Conservation (phyloP, 1,140 invertebrate species). For the Holcopasites calliopsidis region DNA sequence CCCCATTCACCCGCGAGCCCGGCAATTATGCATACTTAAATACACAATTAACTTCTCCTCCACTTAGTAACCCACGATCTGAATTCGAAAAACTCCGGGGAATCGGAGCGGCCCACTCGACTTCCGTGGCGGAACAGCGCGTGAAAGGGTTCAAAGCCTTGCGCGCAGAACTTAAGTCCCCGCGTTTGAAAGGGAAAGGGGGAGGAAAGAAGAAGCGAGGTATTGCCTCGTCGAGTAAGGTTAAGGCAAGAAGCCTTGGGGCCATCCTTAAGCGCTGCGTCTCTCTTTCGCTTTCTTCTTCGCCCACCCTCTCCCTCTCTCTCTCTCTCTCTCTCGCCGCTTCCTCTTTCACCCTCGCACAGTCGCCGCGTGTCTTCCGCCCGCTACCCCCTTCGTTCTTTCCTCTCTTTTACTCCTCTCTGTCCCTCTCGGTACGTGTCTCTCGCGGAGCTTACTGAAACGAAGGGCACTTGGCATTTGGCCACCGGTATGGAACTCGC, state of each 20-base stretch:
- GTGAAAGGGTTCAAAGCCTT: conserved; percentile 44
- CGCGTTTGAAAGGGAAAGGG: conserved; percentile 41
- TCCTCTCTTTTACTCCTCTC: background rate
- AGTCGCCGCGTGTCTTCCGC: background rate
- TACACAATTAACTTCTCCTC: conserved; percentile 44
- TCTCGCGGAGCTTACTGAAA: conserved; percentile 44
- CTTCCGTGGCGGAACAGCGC: conserved; percentile 33
- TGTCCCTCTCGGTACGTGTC: conserved; percentile 32
- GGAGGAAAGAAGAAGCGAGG: conserved; percentile 42
- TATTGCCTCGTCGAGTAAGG: conserved; percentile 37
- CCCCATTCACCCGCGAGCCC: conserved; percentile 22
- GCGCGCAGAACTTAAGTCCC: conserved; percentile 45
- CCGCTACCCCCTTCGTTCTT: background rate
- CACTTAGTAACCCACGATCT: conserved; percentile 21
- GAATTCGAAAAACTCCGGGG: conserved; percentile 40
- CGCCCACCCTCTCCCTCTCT: background rate
- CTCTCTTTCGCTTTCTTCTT: conserved; percentile 8
- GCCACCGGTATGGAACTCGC: conserved; percentile 52
- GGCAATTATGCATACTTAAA: conserved; percentile 47
- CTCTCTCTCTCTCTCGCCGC: too few species aligned
- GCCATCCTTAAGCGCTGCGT: conserved; percentile 47
- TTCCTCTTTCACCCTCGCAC: background rate
- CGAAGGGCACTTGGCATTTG: conserved; percentile 57
- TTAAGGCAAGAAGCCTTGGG: conserved; percentile 49
- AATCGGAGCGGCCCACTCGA: conserved; percentile 42